These are phyloP conservation scores for Echinops telfairi DNA, from an alignment of 2,113 vertebrate species.

Conservation along the genomic window DNA sequence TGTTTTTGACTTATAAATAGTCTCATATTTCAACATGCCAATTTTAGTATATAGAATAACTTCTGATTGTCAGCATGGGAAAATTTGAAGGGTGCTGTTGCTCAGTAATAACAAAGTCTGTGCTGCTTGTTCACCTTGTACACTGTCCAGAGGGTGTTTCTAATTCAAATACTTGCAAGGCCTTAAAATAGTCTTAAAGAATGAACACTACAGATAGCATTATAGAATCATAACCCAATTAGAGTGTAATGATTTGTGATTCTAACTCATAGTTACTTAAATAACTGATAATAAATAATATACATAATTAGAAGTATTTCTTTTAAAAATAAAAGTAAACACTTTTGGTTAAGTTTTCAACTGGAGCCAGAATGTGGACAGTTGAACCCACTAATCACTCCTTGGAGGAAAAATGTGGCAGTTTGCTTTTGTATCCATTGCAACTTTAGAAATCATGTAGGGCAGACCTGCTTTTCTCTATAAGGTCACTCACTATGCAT, in stretches of 20 bases:
- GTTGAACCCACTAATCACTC: neutral
- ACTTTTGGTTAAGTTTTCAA: neutral
- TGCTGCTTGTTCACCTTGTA: neutral
- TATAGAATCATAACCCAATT: neutral
- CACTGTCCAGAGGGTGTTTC: slow-evolving; percentile 33
- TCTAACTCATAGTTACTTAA: neutral
- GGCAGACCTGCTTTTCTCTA: neutral
- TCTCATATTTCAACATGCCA: slow-evolving; percentile 41
- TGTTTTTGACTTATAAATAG: slow-evolving; percentile 23
- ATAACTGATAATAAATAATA: neutral
- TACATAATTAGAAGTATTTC: neutral
- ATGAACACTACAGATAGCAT: neutral
- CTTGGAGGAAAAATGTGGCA: neutral
- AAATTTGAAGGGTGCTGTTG: neutral
- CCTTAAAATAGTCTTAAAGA: slow-evolving; percentile 8
- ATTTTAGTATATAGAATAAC: neutral
- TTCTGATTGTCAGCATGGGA: slow-evolving; percentile 1
- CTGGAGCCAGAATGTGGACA: neutral
- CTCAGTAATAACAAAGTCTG: neutral
- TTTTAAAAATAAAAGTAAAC: neutral
- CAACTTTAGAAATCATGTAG: neutral
- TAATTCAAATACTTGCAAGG: neutral
- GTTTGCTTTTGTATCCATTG: neutral
- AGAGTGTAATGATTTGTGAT: neutral
- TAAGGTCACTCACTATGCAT: neutral